Evolutionary conservation across 2,113 vertebrate species (phyloP).

Genomic region (Prietella phreatophila): DNA sequence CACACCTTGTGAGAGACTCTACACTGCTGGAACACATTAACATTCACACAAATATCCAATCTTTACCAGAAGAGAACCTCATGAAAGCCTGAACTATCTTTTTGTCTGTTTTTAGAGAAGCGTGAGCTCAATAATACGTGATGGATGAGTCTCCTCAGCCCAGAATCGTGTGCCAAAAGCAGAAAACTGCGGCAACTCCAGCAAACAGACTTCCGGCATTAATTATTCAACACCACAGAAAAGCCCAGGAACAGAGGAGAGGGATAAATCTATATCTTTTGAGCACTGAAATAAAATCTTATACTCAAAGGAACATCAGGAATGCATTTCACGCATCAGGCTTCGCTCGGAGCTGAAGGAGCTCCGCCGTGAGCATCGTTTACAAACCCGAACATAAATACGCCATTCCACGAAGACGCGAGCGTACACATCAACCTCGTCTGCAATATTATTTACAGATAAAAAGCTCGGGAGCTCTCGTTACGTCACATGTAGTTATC

Average conservation of each 20-base stretch:
- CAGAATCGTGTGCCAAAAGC: background rate
- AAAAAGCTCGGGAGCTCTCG: background rate
- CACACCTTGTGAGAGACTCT: background rate
- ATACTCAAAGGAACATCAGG: constrained; percentile 1
- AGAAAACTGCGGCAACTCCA: background rate
- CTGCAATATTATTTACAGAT: background rate
- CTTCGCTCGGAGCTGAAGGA: background rate
- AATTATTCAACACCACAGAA: constrained; percentile 49
- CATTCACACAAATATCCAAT: background rate
- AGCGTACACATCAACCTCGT: background rate
- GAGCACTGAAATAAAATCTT: constrained; percentile 30
- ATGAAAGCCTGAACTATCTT: background rate
- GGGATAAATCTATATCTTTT: constrained; percentile 25
- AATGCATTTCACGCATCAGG: background rate
- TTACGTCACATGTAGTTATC: no score
- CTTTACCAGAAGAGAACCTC: background rate
- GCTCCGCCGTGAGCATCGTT: background rate
- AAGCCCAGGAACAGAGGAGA: constrained; percentile 4
- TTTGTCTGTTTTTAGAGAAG: background rate
- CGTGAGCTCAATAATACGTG: background rate
- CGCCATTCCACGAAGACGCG: accelerated
- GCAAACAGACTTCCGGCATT: constrained; percentile 22
- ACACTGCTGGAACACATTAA: background rate
- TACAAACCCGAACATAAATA: constrained; percentile 9
- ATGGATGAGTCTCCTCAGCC: background rate